Evolutionary conservation across 2,888 invertebrate genomes (phyloP).

Genomic region (Ferdinandea cuprea): DNA sequence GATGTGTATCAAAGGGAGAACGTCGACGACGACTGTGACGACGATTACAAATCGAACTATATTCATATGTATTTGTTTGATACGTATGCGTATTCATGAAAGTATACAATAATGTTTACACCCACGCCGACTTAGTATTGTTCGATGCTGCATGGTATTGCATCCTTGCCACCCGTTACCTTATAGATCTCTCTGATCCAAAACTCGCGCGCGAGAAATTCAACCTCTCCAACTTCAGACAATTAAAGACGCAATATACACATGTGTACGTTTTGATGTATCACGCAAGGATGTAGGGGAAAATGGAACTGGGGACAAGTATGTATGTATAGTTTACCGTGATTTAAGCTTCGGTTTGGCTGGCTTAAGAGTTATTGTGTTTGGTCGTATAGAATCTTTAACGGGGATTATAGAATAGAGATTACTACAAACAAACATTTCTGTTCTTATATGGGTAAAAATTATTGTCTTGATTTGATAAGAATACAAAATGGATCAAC

Average conservation of each 20-base stretch:
- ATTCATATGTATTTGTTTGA: conserved; percentile 71
- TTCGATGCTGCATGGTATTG: conserved; percentile 52
- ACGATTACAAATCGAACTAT: conserved; percentile 69
- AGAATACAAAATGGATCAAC: too few species aligned
- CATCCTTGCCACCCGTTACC: conserved; percentile 24
- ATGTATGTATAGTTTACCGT: conserved; percentile 13
- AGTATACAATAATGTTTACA: conserved; percentile 70
- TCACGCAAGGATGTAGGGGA: conserved; percentile 1
- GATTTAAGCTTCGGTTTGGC: conserved; percentile 24
- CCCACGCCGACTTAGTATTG: conserved; percentile 49
- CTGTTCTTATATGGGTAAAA: too few species aligned
- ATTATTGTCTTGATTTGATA: too few species aligned
- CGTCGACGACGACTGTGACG: conserved; percentile 32
- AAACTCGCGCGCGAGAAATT: conserved; percentile 64
- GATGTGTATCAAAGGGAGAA: conserved; percentile 49
- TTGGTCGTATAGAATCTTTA: not conserved
- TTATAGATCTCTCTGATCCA: conserved; percentile 49
- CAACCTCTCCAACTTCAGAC: conserved; percentile 56
- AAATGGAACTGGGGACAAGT: conserved; percentile 1
- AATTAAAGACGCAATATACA: conserved; percentile 61
- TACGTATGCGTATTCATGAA: conserved; percentile 60
- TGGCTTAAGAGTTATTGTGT: not conserved
- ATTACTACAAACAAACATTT: not conserved
- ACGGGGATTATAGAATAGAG: not conserved
- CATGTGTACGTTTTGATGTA: conserved; percentile 51